Evolutionary conservation across 23 tunicate species (phyloP), one percentile per base, ranked within the genome.

Genomic region (Trididemnum clinides): DNA sequence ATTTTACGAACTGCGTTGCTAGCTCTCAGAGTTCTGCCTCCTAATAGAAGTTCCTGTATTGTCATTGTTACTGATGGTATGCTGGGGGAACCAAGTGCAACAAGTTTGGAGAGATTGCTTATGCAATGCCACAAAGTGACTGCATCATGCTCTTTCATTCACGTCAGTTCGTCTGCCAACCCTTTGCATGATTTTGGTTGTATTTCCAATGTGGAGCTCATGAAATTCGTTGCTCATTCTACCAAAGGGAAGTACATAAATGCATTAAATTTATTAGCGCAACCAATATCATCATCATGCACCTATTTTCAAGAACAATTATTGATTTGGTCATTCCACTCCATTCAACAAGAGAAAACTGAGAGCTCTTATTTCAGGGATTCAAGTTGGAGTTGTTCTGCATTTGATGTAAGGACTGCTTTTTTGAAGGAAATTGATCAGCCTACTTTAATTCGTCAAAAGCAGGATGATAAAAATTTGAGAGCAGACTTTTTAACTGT

Each of bases 31-130:
- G 83, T 88, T 1, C 65, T 88, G 50, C 94, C 94, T 18, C 59
- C 99, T 2, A 96, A 96, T 72, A 63, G 87, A 18, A 91, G 85
- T 30, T 84, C 95, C 10, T 83, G 88, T 25, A 50, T 96, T 64
- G 83, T 90, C 3, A 90, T 96, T 51, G 36, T 96, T 22, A 96
- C 97, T 33, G 99, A 96, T 84, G 96, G 99, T 3, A 87, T 94
- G 4, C 29, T 89, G 22, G 94, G 95, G 6, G 88, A 91, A 73
- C 98, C 98, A 0, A 89, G 85, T 57, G 76, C 84, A 65, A 57
- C 81, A 20, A 51, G 57, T 2, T 69, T 94, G 32, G 94, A 89
- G 19, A 71, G 62, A 29, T 28, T 94, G 21, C 28, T 94, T 0
- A 85, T 59, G 12, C 88, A 94, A 66, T 91, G 83, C 50, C 98